Conservation (phyloP, 1,140 invertebrate species). For the Polypedilum vanderplanki region DNA sequence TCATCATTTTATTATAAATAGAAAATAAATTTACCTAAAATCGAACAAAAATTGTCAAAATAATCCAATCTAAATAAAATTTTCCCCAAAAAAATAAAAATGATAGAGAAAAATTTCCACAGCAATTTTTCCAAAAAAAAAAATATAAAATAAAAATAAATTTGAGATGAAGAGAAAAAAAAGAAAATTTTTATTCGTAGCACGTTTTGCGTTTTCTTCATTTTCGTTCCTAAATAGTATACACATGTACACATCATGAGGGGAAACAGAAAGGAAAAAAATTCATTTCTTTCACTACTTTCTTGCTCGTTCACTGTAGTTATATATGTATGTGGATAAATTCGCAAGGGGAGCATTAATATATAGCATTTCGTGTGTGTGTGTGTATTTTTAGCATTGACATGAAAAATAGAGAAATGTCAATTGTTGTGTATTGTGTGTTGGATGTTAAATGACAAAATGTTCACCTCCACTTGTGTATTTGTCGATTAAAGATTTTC, state of each 20-base stretch:
- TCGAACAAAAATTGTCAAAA: too few relatives aligned
- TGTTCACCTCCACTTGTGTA: too few relatives aligned
- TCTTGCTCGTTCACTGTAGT: neutral
- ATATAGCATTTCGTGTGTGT: neutral
- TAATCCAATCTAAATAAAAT: neutral
- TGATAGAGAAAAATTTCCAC: slow-evolving; percentile 21
- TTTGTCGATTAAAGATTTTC: too few relatives aligned
- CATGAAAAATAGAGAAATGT: neutral
- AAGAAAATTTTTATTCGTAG: slow-evolving; percentile 25
- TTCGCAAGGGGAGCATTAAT: slow-evolving; percentile 24
- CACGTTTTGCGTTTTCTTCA: slow-evolving; percentile 28
- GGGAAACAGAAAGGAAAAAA: neutral
- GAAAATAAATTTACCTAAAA: too few relatives aligned
- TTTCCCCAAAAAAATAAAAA: neutral
- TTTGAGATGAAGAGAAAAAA: neutral
- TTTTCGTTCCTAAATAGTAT: slow-evolving; percentile 25
- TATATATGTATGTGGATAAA: neutral
- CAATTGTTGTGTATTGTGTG: neutral
- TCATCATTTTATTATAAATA: too few relatives aligned
- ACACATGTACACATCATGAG: neutral
- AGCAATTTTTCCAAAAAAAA: slow-evolving; percentile 6
- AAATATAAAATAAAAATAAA: neutral
- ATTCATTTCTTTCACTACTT: too few relatives aligned
- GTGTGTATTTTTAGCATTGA: neutral
- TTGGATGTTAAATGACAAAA: neutral